Base-by-base conservation (phyloP, 2,888 invertebrate genomes). In the Pardosa pseudoannulata region DNA sequence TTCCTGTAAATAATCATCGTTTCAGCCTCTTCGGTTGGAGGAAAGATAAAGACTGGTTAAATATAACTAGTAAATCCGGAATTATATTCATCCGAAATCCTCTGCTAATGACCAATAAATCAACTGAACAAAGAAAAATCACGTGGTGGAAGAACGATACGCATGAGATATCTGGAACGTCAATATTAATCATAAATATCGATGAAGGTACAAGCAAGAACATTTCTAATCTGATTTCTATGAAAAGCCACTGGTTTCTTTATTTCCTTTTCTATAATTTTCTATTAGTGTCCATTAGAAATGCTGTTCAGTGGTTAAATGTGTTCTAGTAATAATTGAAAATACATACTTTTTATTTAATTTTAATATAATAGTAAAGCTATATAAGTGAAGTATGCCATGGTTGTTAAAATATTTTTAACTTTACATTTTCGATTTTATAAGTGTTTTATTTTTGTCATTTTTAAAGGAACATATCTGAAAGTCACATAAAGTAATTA, bases 101-200 rank as follows among this genome's bases (percentile, higher is more conserved):
- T 1, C 13, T 1, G 0, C 9, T 68, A 9, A 68, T 71, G 50
- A 32, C 70, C 0, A 23, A 65, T 31, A 16, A 56, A 9, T 23
- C 46, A 16, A 19, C 46, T 0, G 65, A 68, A 19, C 16, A 41
- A 19, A 75, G 86, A 71, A 72, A 50, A 16, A 39, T 86, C 19
- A 11, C 39, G 3, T 79, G 79, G 86, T 50, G 27, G 13, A 62
- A 64, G 28, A 86, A 79, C 28, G 74, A 70, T n/a, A 67, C 78
- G 6, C 31, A 70, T 19, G 67, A 32, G 7, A 64, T 32, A 28
- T 29, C 28, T 0, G 82, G 82, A 29, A 65, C 9, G 3, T 64
- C 65, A 0, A 27, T 46, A n/a, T 36, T 83, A 11, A 9, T 71
- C 6, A 13, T 83, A n/a, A 65, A 68, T 11, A 71, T 76, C 19